Base-by-base conservation (phyloP, 2,113 vertebrate species). In the Xyliphius kryptos region DNA sequence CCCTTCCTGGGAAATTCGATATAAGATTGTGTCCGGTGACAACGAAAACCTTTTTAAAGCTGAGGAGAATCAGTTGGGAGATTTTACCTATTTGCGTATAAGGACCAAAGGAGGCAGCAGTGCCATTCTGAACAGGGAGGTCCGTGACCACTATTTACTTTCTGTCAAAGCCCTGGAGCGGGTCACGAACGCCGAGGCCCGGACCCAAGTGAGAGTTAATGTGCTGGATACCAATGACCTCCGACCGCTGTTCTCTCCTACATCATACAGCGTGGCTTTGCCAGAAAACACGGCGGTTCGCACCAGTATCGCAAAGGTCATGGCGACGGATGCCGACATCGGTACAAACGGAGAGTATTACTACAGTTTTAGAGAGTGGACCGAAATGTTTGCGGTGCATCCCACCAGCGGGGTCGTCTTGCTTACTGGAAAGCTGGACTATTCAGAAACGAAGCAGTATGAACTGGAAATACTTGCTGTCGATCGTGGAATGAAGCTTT, bases 21-120 rank as follows among this genome's bases (percentile, higher is more conserved):
- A 97, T 85, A 98, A 95, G 89, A 98, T 99, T 54, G 82, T 98
- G 78, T 91, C 93, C 41, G 96, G 96, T 66, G 96, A 99, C 87
- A 92, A 76, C 61, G 96, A 99, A 75, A 99, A 96, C 80, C 81
- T 99, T 38, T 99, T 99, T 80, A 99, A 99, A 90, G 95, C 95
- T 3, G 96, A 99, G 79, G 96, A 99, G 63, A 86, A 93, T 41
- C 49, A 90, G 69, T 75, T 97, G 74, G 96, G 96, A 73, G 90
- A 99, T 82, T 97, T 98, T 76, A 96, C 92, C 77, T 99, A 97
- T 83, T 82, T 99, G 83, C 87, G 96, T 70, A 92, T 99, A 91
- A 83, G 96, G 87, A 99, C 96, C 88, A 98, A 97, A 89, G 96
- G 95, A 81, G 95, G 96, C 76, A 97, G 96, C 76, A 93, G 92